Evolutionary conservation across 2,797 vertebrate genomes (phyloP), one percentile per base, ranked within the genome.

Genomic region (Sus cebifrons): DNA sequence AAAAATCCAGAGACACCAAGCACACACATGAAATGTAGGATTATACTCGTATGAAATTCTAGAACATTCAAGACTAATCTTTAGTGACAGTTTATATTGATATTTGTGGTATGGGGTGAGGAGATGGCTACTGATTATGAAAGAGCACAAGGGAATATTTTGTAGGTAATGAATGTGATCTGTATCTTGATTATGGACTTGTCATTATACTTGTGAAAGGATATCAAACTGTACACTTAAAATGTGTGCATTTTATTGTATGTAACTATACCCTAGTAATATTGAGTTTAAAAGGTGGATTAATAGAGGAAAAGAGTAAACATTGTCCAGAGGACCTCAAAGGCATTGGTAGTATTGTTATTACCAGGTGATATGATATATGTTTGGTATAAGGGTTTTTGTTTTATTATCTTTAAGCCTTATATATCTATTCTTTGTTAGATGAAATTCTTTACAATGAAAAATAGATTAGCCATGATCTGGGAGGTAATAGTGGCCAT

Each of bases 371-470:
- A 71, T 54, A 36, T 11, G 14, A 15, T 44, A 6, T 17, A 40
- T 49, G 16, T 85, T 62, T 13, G 21, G 56, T 17, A 71, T 3
- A n/a, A 75, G 60, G 23, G 17, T 16, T 83, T 81, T 77, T n/a
- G 16, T 12, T 75, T 40, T 62, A 25, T 15, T 77, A 4, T 52
- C 54, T 83, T 84, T 73, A 91, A 58, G 6, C 15, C 65, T 78
- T 86, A 67, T 36, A 3, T 12, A 27, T 27, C 36, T 32, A 25
- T 64, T 70, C 3, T 96, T 73, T 36, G 25, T 25, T 44, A 23
- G 29, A 29, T 52, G 40, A 78, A 85, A 73, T 81, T 74, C 12
- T 77, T 91, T 27, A 82, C 56, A 86, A 82, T 65, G 75, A 92
- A 83, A 88, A 82, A 70, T 17, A 83, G 36, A 83, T 58, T 32